phyloP scores from a whole-genome alignment of 1,140 invertebrate genomes.

The Antheraea mylitta region DNA sequence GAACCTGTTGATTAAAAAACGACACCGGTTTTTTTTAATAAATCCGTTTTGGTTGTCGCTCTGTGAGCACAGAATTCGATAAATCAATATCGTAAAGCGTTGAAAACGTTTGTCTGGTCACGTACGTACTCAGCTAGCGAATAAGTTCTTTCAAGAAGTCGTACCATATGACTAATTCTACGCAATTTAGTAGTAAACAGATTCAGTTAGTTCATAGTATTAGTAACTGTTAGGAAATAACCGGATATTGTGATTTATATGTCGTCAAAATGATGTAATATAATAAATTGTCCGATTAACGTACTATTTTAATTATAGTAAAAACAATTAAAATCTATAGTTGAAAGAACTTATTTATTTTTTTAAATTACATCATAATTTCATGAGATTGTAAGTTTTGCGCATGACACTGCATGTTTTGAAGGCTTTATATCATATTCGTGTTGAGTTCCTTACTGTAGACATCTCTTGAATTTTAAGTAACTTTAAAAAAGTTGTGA shows the following conservation, averaged over 20 bases:
- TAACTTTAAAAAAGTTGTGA: neutral
- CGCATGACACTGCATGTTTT: neutral
- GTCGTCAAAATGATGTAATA: too few relatives aligned
- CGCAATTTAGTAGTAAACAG: neutral
- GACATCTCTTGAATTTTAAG: neutral
- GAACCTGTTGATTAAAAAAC: neutral
- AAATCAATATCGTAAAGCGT: slow-evolving; percentile 14
- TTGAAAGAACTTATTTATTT: too few relatives aligned
- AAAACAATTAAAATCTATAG: too few relatives aligned
- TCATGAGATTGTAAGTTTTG: neutral
- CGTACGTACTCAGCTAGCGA: slow-evolving; percentile 3
- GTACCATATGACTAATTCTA: slow-evolving; percentile 14
- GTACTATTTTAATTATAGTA: too few relatives aligned
- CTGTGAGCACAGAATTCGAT: neutral
- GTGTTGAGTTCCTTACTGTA: neutral
- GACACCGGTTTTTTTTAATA: neutral
- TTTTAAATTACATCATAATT: too few relatives aligned
- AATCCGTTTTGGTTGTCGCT: neutral
- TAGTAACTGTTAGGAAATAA: slow-evolving; percentile 18
- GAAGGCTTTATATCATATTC: neutral
- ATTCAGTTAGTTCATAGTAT: slow-evolving; percentile 11
- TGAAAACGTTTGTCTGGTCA: slow-evolving; percentile 21
- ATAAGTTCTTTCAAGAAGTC: neutral
- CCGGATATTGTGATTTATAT: neutral
- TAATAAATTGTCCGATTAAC: too few relatives aligned